Percentiles rank a stretch among this genome's conserved stretches.
phyloP scores from a whole-genome alignment of 2,797 vertebrate species.

The Cetoscarus ocellatus region DNA sequence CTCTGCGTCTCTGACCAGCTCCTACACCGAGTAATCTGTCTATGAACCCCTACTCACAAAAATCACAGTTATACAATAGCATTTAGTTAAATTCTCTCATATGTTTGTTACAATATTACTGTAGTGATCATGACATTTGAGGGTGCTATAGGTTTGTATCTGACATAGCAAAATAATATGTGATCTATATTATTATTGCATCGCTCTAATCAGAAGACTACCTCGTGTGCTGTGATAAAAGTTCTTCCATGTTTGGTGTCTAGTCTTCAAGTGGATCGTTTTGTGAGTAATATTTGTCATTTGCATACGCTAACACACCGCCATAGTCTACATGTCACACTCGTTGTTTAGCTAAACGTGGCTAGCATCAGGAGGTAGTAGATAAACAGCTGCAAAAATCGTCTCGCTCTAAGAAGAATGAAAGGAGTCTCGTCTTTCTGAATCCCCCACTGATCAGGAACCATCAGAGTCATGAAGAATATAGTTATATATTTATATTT shows the following conservation, averaged over 20 bases:
- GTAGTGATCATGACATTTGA: conserved; percentile 66
- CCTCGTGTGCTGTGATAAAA: conserved; percentile 68
- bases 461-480: conserved; percentile 49
- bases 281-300: conserved; percentile 60
- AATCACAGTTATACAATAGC: conserved; percentile 69
- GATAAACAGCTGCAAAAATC: conserved; percentile 72
- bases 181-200: conserved; percentile 79
- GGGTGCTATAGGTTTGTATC: conserved; percentile 50
- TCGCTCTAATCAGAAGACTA: conserved; percentile 73
- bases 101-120: conserved; percentile 59
- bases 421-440: conserved; percentile 46
- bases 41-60: conserved; percentile 65
- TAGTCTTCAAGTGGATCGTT: conserved; percentile 76
- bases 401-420: conserved; percentile 54
- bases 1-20: conserved; percentile 55
- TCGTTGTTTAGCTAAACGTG: conserved; percentile 59
- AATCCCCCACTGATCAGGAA: conserved; percentile 37
- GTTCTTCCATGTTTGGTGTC: conserved; percentile 75
- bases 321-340: conserved; percentile 53
- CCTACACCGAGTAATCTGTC: conserved; percentile 48
- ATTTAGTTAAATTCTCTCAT: conserved; percentile 75
- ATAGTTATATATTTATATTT: conserved; percentile 30
- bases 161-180: conserved; percentile 69
- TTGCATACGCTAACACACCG: conserved; percentile 77
- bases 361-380: conserved; percentile 82